A percentile compares a stretch with the other conserved stretches of the same genome.
Conservation (phyloP, 2,113 vertebrate species). For the Lipotes vexillifer region DNA sequence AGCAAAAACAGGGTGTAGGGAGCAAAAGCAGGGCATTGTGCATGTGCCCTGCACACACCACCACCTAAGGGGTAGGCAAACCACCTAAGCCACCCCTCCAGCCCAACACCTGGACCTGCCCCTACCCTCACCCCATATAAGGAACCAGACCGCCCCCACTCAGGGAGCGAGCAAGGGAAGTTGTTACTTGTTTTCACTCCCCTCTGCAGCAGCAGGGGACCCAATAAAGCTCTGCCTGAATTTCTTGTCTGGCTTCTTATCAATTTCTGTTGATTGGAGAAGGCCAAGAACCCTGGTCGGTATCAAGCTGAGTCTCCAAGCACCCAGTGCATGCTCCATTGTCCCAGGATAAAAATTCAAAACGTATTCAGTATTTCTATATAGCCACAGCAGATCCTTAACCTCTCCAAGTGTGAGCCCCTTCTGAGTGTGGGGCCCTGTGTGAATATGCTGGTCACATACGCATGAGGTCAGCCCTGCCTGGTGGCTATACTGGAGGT, state of each 20-base stretch:
- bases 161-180: background rate
- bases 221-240: background rate
- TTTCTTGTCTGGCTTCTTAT: background rate
- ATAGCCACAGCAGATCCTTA: background rate
- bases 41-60: background rate
- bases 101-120: background rate
- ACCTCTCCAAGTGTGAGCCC: background rate
- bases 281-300: background rate
- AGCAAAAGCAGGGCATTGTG: background rate
- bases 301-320: background rate
- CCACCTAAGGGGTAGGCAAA: background rate
- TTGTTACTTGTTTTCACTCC: background rate
- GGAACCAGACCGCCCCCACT: background rate
- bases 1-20: background rate
- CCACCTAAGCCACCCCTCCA: background rate
- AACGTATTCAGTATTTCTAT: background rate
- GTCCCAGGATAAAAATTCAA: background rate
- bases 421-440: background rate
- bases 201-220: background rate
- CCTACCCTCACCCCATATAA: background rate
- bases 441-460: background rate
- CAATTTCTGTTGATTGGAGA: background rate
- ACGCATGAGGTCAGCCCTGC: background rate
- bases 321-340: background rate
- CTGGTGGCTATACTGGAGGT: background rate